Percentiles rank a stretch among this genome's conserved stretches.
These are phyloP conservation scores for Drosophila mojavensis DNA, from an alignment of 1,140 invertebrate species.

Conservation along the genomic window DNA sequence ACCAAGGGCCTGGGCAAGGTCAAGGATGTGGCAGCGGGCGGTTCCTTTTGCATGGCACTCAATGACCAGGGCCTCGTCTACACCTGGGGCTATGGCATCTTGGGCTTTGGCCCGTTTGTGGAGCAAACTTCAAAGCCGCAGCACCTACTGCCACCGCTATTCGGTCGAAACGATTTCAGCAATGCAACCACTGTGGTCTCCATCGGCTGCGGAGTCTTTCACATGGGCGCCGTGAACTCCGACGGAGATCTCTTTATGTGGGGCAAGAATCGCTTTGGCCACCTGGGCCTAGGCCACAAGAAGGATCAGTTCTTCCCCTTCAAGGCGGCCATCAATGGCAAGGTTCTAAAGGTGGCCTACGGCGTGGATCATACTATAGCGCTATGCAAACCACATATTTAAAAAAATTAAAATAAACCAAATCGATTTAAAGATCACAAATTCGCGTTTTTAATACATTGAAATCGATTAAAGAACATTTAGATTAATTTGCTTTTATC, in stretches of 20 bases:
- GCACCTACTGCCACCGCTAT: constrained; percentile 90
- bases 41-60: constrained; percentile 91
- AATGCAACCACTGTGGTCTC: constrained; percentile 87
- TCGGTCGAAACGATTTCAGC: constrained; percentile 93
- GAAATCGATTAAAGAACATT: constrained; percentile 81
- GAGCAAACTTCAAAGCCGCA: constrained; percentile 88
- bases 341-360: constrained; percentile 89
- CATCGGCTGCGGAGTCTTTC: constrained; percentile 90
- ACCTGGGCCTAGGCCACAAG: constrained; percentile 91
- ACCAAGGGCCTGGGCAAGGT: constrained; percentile 89
- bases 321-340: constrained; percentile 91
- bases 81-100: constrained; percentile 96
- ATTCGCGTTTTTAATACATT: constrained; percentile 83
- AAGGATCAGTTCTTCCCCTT: constrained; percentile 95
- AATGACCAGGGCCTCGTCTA: constrained; percentile 92
- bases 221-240: constrained; percentile 92
- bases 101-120: constrained; percentile 94
- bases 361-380: constrained; percentile 94
- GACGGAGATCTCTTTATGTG: constrained; percentile 94
- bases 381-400: constrained; percentile 90
- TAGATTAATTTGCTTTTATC: constrained; percentile 70
- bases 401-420: constrained; percentile 32
- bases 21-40: constrained; percentile 92
- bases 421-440: constrained; percentile 70
- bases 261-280: constrained; percentile 93